phyloP scores from a whole-genome alignment of 2,888 invertebrate species.

The Calliopum simillimum region DNA sequence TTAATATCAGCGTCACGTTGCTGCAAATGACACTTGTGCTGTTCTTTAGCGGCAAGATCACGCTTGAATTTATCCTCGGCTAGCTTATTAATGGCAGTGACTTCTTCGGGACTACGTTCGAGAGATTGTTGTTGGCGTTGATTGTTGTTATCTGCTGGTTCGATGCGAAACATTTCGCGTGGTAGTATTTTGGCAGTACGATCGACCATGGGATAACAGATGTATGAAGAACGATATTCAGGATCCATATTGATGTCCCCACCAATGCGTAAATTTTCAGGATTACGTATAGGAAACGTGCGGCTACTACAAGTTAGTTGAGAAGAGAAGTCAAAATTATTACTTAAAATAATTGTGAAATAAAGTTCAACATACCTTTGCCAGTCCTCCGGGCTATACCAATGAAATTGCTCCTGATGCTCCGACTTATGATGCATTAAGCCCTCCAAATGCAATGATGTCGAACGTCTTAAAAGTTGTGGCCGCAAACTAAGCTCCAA shows the following conservation, averaged over 20 bases:
- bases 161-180: slow-evolving; percentile 58
- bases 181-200: slow-evolving; percentile 60
- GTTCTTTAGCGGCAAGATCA: slow-evolving; percentile 53
- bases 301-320: slow-evolving; percentile 55
- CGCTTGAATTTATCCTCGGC: slow-evolving; percentile 53
- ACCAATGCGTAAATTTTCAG: slow-evolving; percentile 57
- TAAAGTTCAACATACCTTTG: slow-evolving; percentile 51
- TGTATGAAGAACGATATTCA: slow-evolving; percentile 59
- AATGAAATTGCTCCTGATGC: slow-evolving; percentile 64
- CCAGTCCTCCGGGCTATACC: slow-evolving; percentile 62
- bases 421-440: slow-evolving; percentile 63
- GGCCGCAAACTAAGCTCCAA: slow-evolving; percentile 46
- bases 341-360: neutral
- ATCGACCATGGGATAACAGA: slow-evolving; percentile 61
- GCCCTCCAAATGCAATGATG: slow-evolving; percentile 64
- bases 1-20: slow-evolving; percentile 51
- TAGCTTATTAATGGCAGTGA: slow-evolving; percentile 44
- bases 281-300: slow-evolving; percentile 57
- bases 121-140: slow-evolving; percentile 6
- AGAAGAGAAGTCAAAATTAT: slow-evolving; percentile 14
- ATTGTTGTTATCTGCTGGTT: slow-evolving; percentile 36
- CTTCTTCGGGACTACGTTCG: slow-evolving; percentile 30
- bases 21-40: slow-evolving; percentile 56
- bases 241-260: slow-evolving; percentile 56
- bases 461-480: slow-evolving; percentile 58